Percentiles rank a stretch among this genome's conserved stretches.
Conservation (phyloP, 1,140 invertebrate species). For the Helicoverpa zea region DNA sequence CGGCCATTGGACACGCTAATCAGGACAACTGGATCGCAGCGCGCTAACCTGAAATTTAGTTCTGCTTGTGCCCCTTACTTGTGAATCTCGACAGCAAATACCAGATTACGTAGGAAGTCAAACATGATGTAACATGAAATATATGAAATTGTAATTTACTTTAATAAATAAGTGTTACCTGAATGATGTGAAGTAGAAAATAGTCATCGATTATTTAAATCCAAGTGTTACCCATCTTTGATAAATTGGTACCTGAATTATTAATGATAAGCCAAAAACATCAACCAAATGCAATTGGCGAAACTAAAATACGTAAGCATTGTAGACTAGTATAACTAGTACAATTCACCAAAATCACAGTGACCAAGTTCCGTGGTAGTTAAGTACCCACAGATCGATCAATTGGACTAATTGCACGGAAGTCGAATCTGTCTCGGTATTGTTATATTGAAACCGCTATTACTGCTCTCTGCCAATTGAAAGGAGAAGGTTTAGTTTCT, state of each 20-base stretch:
- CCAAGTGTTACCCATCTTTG: too few relatives aligned
- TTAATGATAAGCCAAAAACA: too few relatives aligned
- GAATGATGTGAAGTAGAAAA: too few relatives aligned
- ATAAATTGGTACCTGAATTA: too few relatives aligned
- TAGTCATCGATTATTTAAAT: too few relatives aligned
- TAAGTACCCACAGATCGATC: slow-evolving; percentile 14
- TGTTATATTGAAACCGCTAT: slow-evolving; percentile 44
- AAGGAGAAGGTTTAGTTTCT: not conserved
- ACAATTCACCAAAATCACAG: too few relatives aligned
- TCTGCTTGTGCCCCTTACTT: slow-evolving; percentile 25
- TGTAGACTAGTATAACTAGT: too few relatives aligned
- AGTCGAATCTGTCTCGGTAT: slow-evolving; percentile 42
- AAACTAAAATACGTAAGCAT: too few relatives aligned
- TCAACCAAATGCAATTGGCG: too few relatives aligned
- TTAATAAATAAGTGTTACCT: too few relatives aligned
- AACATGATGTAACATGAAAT: not conserved
- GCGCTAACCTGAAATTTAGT: slow-evolving; percentile 43
- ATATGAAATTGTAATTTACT: too few relatives aligned
- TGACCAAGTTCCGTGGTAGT: not conserved
- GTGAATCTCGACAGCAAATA: slow-evolving; percentile 4
- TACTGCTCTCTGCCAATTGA: slow-evolving; percentile 18
- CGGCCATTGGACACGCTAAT: slow-evolving; percentile 38
- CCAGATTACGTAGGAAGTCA: not conserved
- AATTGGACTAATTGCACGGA: slow-evolving; percentile 47
- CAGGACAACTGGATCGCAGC: slow-evolving; percentile 28